Conservation (phyloP, 2,113 vertebrate species). For the Oceanites oceanicus region DNA sequence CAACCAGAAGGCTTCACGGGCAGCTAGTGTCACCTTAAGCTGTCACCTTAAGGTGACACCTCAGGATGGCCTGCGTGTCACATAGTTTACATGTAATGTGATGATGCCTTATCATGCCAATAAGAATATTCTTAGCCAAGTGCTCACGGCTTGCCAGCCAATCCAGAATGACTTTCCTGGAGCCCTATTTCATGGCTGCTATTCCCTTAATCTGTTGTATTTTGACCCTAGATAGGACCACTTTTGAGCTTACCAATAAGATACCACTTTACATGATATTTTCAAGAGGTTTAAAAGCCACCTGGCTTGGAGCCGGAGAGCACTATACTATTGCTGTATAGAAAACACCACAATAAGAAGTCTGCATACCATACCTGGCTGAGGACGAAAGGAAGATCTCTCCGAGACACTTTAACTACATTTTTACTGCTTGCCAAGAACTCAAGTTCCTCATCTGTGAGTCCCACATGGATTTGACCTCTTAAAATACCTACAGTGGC, state of each 20-base stretch:
- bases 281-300: background rate
- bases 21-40: background rate
- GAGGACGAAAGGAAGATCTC: slow-evolving; percentile 83
- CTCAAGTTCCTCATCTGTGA: slow-evolving; percentile 77
- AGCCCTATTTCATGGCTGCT: background rate
- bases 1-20: background rate
- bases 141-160: background rate
- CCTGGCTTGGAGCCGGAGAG: background rate
- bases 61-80: background rate
- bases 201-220: background rate
- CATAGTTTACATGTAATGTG: background rate
- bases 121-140: background rate
- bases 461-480: slow-evolving; percentile 82
- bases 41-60: background rate
- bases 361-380: slow-evolving; percentile 76
- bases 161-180: background rate
- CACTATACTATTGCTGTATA: background rate
- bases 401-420: slow-evolving; percentile 84
- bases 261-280: background rate
- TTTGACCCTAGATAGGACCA: background rate
- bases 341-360: background rate
- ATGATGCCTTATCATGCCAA: background rate
- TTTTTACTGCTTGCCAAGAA: slow-evolving; percentile 75
- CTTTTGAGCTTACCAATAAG: background rate
- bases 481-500: slow-evolving; percentile 84